Evolutionary conservation across 2,888 invertebrate genomes (phyloP), one percentile per base, ranked within the genome.

Genomic region (Trissoscelio sp.): DNA sequence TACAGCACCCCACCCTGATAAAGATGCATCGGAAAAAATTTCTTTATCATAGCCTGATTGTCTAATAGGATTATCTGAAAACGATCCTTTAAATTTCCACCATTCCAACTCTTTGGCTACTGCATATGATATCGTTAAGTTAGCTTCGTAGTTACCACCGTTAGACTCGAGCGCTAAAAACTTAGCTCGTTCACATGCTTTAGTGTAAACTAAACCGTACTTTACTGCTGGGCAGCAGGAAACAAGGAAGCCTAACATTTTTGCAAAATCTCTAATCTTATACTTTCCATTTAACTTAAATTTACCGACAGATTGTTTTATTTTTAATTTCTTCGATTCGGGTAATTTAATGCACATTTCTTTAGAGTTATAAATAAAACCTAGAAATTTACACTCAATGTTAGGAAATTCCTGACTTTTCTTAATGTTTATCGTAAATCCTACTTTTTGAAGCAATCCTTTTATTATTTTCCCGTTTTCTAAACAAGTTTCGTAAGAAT

Each of bases 11-110:
- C 74, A 79, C 0, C 83, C 81, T 14, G 75, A 57, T n/a, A 31
- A 11, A 0, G 79, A 83, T 1, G 83, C 79, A 28, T 83, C 79
- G 0, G 81, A 66, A 28, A 42, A 81, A 46, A 83, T 83, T 34
- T 64, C 51, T 11, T 79, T 3, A 1, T 60, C 37, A 57, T 62
- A 83, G 1, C 7, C 9, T 4, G n/a, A 16, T 14, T 28, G 16
- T 9, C 64, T 37, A 14, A 81, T 75, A 0, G 31, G 24, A n/a
- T 51, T 51, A 11, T 20, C 11, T 46, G 11, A 11, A 7, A 4
- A 0, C 2, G 20, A 18, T 1, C 46, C 46, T 20, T 6, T 20
- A 20, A 2, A 3, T 12, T 20, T 46, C 46, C 46, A 46, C 46
- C 46, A 46, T 20, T 46, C n/a, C 0, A 44, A 20, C 9, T 69